phyloP scores from a whole-genome alignment of 2,888 invertebrate species.

The Platerodrilus igneus region DNA sequence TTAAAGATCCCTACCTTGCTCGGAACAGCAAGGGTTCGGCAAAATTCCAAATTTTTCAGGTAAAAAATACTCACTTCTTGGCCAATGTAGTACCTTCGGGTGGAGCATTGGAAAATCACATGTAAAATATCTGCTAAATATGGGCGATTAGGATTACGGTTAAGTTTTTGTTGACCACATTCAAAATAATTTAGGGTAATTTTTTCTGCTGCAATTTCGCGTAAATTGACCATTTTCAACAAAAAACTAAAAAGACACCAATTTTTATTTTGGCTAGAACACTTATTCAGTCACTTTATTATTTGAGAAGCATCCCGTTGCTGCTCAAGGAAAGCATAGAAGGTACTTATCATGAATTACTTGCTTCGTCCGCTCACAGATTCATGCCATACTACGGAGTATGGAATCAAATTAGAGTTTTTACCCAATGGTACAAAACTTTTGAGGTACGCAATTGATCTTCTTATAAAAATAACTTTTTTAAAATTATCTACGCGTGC shows the following conservation, averaged over 20 bases:
- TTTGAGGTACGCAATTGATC: slow-evolving; percentile 10
- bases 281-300: slow-evolving; percentile 17
- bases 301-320: slow-evolving; percentile 12
- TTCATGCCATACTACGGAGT: slow-evolving; percentile 10
- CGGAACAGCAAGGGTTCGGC: too few species aligned
- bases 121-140: too few species aligned
- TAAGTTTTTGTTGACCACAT: too few species aligned
- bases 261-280: slow-evolving; percentile 17
- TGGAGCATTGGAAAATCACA: too few species aligned
- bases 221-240: slow-evolving; percentile 15
- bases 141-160: too few species aligned
- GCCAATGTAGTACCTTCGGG: too few species aligned
- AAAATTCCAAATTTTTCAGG: too few species aligned
- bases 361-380: too few species aligned
- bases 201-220: slow-evolving; percentile 13
- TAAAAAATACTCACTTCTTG: too few species aligned
- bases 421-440: slow-evolving; percentile 10
- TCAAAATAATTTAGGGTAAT: slow-evolving; percentile 18
- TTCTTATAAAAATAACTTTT: slow-evolving; percentile 12
- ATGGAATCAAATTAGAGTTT: neutral
- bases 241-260: slow-evolving; percentile 19
- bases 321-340: slow-evolving; percentile 5
- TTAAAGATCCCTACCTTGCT: too few species aligned
- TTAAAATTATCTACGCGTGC: slow-evolving; percentile 10
- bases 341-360: too few species aligned